Conservation (phyloP, 2,888 invertebrate species). For the Ormyrus nitidulus region DNA sequence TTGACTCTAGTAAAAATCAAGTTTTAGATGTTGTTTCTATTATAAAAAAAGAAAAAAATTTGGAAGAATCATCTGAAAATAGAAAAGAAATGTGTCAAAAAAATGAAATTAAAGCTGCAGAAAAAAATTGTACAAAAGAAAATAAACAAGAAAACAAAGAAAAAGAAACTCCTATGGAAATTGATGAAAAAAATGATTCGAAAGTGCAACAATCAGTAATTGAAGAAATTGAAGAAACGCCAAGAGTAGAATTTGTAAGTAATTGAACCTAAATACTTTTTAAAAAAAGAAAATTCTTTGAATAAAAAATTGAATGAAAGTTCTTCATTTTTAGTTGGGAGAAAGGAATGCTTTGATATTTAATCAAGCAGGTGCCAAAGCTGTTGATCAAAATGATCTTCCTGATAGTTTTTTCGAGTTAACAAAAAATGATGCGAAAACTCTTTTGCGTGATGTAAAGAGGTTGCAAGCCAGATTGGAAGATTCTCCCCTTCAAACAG, state of each 20-base stretch:
- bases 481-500: slow-evolving; percentile 85
- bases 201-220: slow-evolving; percentile 3
- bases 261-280: slow-evolving; percentile 20
- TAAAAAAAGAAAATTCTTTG: neutral
- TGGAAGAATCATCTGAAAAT: slow-evolving; percentile 9
- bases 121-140: neutral
- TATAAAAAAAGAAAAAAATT: slow-evolving; percentile 25
- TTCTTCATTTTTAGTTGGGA: slow-evolving; percentile 79
- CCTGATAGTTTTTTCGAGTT: slow-evolving; percentile 94
- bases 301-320: slow-evolving; percentile 22
- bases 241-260: slow-evolving; percentile 63
- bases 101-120: neutral
- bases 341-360: slow-evolving; percentile 86
- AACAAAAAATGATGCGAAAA: slow-evolving; percentile 87
- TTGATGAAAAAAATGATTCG: slow-evolving; percentile 19
- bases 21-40: slow-evolving; percentile 34
- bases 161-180: slow-evolving; percentile 45
- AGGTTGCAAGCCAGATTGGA: slow-evolving; percentile 80
- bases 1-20: slow-evolving; percentile 20
- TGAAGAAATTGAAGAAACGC: slow-evolving; percentile 20
- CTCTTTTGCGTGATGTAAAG: slow-evolving; percentile 85
- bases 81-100: slow-evolving; percentile 5
- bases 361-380: slow-evolving; percentile 78
- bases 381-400: slow-evolving; percentile 82
- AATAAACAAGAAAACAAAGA: slow-evolving; percentile 36